Conservation (phyloP, 2,888 invertebrate species). For the Scaptomyza tumidula region DNA sequence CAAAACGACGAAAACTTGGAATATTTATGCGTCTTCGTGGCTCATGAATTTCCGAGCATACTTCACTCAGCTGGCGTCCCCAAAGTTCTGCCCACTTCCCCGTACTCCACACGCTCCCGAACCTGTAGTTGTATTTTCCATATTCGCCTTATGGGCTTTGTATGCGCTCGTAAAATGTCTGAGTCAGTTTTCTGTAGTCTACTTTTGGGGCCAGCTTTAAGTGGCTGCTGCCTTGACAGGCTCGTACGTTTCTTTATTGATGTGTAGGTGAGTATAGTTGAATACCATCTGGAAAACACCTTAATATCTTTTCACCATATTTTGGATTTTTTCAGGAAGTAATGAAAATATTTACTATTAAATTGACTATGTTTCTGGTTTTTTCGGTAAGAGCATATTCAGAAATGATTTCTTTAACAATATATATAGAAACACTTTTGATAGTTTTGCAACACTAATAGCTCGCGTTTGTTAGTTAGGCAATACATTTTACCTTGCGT, state of each 20-base stretch:
- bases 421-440: neutral
- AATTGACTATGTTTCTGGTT: too few relatives aligned
- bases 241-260: neutral
- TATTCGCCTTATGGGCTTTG: slow-evolving; percentile 60
- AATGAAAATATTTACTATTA: too few relatives aligned
- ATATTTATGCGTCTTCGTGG: slow-evolving; percentile 78
- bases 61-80: slow-evolving; percentile 58
- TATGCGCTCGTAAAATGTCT: slow-evolving; percentile 74
- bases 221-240: slow-evolving; percentile 38
- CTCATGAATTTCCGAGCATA: slow-evolving; percentile 78
- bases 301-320: too few relatives aligned
- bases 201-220: slow-evolving; percentile 48
- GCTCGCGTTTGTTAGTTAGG: too few relatives aligned
- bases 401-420: too few relatives aligned
- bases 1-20: slow-evolving; percentile 49
- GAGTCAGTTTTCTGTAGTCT: slow-evolving; percentile 44
- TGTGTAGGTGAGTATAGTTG: neutral
- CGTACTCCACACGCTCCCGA: neutral
- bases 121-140: slow-evolving; percentile 31
- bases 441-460: neutral
- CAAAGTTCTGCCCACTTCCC: slow-evolving; percentile 1
- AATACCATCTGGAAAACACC: neutral
- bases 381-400: too few relatives aligned
- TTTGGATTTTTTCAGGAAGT: too few relatives aligned
- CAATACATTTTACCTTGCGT: neutral